Evolutionary conservation across 2,113 vertebrate species (phyloP).

Genomic region (Spizaetus ornatus): DNA sequence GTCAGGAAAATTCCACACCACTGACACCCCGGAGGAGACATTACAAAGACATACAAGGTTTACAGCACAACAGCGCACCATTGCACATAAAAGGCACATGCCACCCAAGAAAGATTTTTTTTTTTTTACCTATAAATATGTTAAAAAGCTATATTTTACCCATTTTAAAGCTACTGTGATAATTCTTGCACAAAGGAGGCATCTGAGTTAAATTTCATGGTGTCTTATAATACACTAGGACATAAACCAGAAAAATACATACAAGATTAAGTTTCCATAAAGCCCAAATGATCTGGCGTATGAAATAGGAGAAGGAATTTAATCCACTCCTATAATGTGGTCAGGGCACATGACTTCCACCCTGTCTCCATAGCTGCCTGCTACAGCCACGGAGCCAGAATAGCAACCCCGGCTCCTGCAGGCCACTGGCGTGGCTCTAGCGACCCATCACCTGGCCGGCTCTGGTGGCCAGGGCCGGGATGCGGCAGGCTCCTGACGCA

Average conservation of each 20-base stretch:
- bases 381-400: background rate
- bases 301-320: constrained; percentile 56
- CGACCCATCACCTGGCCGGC: background rate
- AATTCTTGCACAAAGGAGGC: constrained; percentile 12
- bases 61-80: background rate
- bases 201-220: constrained; percentile 44
- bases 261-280: constrained; percentile 43
- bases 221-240: constrained; percentile 8
- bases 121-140: background rate
- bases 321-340: constrained; percentile 42
- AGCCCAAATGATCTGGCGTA: constrained; percentile 19
- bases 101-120: background rate
- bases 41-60: background rate
- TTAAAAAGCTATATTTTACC: background rate
- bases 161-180: background rate
- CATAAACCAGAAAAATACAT: constrained; percentile 53
- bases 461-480: accelerated
- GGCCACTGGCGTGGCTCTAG: background rate
- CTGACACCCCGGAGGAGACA: background rate
- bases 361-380: constrained; percentile 12
- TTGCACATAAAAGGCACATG: background rate
- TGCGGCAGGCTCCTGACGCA: background rate
- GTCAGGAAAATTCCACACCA: constrained; percentile 3
- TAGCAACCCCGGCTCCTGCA: background rate
- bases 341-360: constrained; percentile 45